phyloP scores from a whole-genome alignment of 2,113 vertebrate genomes.

The Rhinopomastus cyanomelas region DNA sequence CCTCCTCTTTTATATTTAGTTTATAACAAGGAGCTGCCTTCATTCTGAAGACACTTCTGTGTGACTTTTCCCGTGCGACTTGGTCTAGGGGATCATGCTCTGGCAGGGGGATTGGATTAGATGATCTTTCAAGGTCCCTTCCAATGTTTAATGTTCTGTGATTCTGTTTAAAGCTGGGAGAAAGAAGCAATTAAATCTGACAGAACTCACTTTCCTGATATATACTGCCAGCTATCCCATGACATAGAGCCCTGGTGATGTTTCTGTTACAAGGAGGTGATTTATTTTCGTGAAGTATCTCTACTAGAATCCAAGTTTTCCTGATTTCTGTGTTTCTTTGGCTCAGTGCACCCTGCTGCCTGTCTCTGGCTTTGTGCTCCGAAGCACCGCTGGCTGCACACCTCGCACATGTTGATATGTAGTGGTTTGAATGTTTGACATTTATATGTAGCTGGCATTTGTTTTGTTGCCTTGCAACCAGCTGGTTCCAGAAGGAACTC shows the following conservation, averaged over 20 bases:
- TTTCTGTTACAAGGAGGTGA: conserved; percentile 52
- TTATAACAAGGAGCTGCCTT: conserved; percentile 56
- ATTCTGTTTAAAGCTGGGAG: conserved; percentile 40
- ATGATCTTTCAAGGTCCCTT: too few species aligned
- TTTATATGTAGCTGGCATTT: conserved; percentile 48
- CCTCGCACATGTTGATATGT: conserved; percentile 7
- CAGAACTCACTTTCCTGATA: conserved; percentile 42
- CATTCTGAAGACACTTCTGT: conserved; percentile 38
- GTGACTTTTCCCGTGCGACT: too few species aligned
- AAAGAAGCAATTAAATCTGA: conserved; percentile 52
- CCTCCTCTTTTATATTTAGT: conserved; percentile 28
- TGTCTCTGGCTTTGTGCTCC: neutral
- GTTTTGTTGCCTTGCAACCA: conserved; percentile 52
- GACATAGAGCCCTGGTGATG: conserved; percentile 27
- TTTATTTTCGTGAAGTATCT: conserved; percentile 54
- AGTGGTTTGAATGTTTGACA: conserved; percentile 42
- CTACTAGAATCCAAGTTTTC: conserved; percentile 26
- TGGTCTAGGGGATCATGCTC: too few species aligned
- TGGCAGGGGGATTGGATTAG: too few species aligned
- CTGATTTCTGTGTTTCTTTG: conserved; percentile 16
- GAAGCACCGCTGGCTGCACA: conserved; percentile 31
- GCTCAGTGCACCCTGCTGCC: neutral
- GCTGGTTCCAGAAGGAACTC: conserved; percentile 44
- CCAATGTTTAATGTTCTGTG: too few species aligned
- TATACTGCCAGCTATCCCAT: conserved; percentile 45